Evolutionary conservation across 1,140 invertebrate genomes (phyloP).

Genomic region (Drosophila sp.): DNA sequence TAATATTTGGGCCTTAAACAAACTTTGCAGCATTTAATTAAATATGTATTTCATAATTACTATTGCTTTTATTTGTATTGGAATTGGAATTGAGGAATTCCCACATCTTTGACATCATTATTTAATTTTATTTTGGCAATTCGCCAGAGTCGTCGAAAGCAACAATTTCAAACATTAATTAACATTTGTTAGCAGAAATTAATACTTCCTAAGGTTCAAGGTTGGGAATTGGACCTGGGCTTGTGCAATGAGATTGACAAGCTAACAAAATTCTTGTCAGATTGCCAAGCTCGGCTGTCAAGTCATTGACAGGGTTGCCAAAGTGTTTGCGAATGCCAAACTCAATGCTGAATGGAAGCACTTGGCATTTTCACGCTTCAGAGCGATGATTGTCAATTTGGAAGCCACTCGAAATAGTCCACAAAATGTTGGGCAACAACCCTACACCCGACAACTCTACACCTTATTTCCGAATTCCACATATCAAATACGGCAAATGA

Average conservation of each 20-base stretch:
- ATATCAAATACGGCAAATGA: constrained; percentile 31
- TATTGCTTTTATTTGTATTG: too few species aligned
- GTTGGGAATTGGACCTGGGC: background rate
- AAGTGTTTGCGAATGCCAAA: constrained; percentile 65
- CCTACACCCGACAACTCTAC: background rate
- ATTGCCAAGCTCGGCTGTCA: constrained; percentile 14
- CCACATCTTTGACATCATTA: background rate
- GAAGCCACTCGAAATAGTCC: constrained; percentile 12
- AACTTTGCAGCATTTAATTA: too few species aligned
- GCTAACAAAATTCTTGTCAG: constrained; percentile 26
- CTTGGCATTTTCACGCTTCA: constrained; percentile 79
- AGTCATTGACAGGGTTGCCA: constrained; percentile 16
- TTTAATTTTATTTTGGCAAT: background rate
- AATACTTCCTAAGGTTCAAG: background rate
- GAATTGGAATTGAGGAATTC: background rate
- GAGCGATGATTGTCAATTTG: constrained; percentile 48
- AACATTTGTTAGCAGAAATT: constrained; percentile 31
- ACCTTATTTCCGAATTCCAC: background rate
- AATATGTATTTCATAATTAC: too few species aligned
- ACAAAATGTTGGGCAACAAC: background rate
- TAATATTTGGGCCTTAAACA: too few species aligned
- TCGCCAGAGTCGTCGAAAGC: background rate
- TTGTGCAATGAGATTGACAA: constrained; percentile 11
- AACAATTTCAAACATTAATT: constrained; percentile 73
- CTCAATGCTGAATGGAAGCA: constrained; percentile 61